Conservation (phyloP, 1,140 invertebrate species). For the Camponotus pennsylvanicus region DNA sequence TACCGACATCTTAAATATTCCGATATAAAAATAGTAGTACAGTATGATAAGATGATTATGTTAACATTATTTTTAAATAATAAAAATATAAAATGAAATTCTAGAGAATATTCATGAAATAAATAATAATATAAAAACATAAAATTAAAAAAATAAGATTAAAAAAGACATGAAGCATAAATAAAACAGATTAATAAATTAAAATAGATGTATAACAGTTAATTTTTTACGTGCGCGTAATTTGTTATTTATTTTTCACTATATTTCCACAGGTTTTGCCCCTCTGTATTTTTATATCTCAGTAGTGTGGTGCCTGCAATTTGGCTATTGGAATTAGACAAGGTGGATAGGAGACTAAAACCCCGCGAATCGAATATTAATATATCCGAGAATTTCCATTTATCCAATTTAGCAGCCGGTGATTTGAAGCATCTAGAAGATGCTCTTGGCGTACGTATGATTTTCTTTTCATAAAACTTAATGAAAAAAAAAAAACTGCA, state of each 20-base stretch:
- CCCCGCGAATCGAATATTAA: slow-evolving; percentile 87
- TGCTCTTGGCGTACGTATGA: slow-evolving; percentile 86
- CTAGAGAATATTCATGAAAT: no score
- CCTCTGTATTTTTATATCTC: slow-evolving; percentile 94
- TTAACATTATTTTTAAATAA: no score
- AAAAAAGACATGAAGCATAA: no score
- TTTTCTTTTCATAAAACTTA: slow-evolving; percentile 18
- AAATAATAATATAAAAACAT: background rate
- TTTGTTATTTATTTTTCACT: slow-evolving; percentile 23
- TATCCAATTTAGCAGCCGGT: slow-evolving; percentile 84
- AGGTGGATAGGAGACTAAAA: slow-evolving; percentile 89
- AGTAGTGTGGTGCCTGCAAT: slow-evolving; percentile 94
- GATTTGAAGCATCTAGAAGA: slow-evolving; percentile 87
- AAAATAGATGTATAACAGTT: background rate
- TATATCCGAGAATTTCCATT: slow-evolving; percentile 82
- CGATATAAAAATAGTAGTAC: background rate
- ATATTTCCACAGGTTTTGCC: slow-evolving; percentile 91
- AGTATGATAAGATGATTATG: no score
- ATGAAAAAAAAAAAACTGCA: background rate
- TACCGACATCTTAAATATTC: background rate
- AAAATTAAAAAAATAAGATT: background rate
- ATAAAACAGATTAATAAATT: background rate
- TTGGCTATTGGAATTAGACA: slow-evolving; percentile 94
- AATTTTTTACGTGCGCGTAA: background rate
- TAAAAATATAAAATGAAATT: no score